Base-by-base conservation (phyloP, 2,888 invertebrate genomes). In the Drosophila buzzatii region DNA sequence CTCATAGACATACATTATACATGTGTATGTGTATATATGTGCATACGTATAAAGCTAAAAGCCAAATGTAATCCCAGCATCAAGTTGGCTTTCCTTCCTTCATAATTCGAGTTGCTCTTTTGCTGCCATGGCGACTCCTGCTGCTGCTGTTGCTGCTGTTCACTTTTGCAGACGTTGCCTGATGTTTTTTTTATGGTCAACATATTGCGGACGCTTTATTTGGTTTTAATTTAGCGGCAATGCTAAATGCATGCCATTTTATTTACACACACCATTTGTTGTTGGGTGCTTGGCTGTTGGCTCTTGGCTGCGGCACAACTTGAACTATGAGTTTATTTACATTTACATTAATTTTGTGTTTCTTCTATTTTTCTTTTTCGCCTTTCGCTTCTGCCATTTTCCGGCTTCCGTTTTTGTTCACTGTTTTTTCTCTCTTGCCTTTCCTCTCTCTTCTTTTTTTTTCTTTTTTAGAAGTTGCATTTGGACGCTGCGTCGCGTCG, bases 241-340 rank as follows among this genome's bases (percentile, higher is more conserved):
- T 76, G 57, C 64, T 66, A 72, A 81, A 78, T 80, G 81, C 73
- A 81, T 77, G 73, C 62, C 69, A 81, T 74, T 80, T 80, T 71
- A 68, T 82, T 71, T 71, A 69, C 69, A 82, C 81, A 79, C 80
- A 74, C 76, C 79, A 76, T 76, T 81, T 81, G 73, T 70, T 73
- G 76, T 67, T 55, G 49, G 45, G 33, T 20, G 57, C 16, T 10
- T 31, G 49, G 33, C 33, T 35, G 31, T 66, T 8, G 41, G 59
- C 47, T 47, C 12, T 37, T 67, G 70, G 53, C 55, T 52, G 74
- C 53, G 56, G 67, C 66, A 62, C 68, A 75, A 81, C 73, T 82
- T 82, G 69, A 75, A 72, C 78, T 75, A 75, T 78, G 74, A 81
- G 79, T 78, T 78, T 80, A 80, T 80, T 80, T 80, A 80, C 77